Evolutionary conservation across 2,888 invertebrate species (phyloP).

Genomic region (Mythimna vitellina): DNA sequence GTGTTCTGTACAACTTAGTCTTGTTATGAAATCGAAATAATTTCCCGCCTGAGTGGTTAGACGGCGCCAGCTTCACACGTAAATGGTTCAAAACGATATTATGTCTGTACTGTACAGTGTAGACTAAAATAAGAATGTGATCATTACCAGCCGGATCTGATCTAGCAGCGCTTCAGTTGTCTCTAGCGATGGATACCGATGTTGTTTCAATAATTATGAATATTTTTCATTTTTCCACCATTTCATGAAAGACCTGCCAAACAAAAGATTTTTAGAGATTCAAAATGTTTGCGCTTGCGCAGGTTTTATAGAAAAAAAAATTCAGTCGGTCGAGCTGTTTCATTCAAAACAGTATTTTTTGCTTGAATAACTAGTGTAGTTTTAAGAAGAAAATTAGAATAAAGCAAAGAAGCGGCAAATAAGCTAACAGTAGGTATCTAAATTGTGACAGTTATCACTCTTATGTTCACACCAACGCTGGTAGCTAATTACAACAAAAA

Average conservation of each 20-base stretch:
- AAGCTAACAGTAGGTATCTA: background rate
- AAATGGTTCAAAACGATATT: slow-evolving; percentile 61
- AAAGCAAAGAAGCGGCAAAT: background rate
- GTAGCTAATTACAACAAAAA: background rate
- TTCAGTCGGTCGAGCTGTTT: slow-evolving; percentile 9
- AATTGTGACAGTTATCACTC: background rate
- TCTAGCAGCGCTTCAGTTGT: slow-evolving; percentile 47
- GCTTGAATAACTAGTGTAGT: slow-evolving; percentile 9
- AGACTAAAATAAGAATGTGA: slow-evolving; percentile 66
- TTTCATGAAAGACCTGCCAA: slow-evolving; percentile 36
- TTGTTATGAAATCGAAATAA: slow-evolving; percentile 53
- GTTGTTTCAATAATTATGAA: slow-evolving; percentile 51
- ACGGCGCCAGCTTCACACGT: slow-evolving; percentile 56
- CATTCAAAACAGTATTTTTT: slow-evolving; percentile 10
- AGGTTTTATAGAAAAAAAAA: slow-evolving; percentile 22
- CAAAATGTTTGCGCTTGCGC: slow-evolving; percentile 23
- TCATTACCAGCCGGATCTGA: slow-evolving; percentile 65
- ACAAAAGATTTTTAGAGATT: slow-evolving; percentile 19
- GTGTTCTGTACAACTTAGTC: slow-evolving; percentile 25
- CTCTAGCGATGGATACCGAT: slow-evolving; percentile 27
- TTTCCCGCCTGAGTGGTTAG: slow-evolving; percentile 45
- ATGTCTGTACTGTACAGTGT: slow-evolving; percentile 44
- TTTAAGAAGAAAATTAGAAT: slow-evolving; percentile 4
- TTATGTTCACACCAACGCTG: background rate
- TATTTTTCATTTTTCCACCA: slow-evolving; percentile 32